Conservation (phyloP, 2,888 invertebrate genomes). For the Brachyopa scutellaris region DNA sequence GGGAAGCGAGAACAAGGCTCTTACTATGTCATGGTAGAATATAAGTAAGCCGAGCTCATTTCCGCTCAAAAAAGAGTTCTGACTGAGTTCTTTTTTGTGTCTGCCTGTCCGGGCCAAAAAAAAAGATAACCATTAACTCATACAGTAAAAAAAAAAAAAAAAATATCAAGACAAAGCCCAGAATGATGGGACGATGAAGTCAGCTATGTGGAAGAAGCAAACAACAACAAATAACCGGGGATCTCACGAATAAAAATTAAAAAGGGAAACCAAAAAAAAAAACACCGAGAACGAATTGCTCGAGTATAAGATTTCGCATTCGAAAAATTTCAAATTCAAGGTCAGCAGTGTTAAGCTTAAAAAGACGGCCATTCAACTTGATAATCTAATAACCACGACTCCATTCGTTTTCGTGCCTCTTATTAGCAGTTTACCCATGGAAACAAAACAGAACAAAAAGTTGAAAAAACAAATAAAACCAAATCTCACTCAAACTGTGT, state of each 20-base stretch:
- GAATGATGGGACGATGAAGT: conserved; percentile 58
- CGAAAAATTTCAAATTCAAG: conserved; percentile 78
- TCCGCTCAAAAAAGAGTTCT: conserved; percentile 48
- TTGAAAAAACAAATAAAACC: background rate
- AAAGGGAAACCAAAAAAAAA: conserved; percentile 43
- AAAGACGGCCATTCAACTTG: conserved; percentile 80
- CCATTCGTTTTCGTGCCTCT: conserved; percentile 57
- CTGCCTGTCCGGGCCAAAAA: conserved; percentile 22
- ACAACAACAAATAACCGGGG: conserved; percentile 15
- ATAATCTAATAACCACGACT: conserved; percentile 73
- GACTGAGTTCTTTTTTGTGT: conserved; percentile 10
- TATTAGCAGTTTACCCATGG: conserved; percentile 67
- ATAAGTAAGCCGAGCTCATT: conserved; percentile 53
- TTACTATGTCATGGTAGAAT: conserved; percentile 1
- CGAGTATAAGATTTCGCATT: conserved; percentile 56
- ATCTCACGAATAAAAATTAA: conserved; percentile 48
- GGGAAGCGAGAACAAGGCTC: too few species aligned
- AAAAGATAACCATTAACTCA: conserved; percentile 54
- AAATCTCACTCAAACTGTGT: conserved; percentile 3
- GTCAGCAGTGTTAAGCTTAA: conserved; percentile 76
- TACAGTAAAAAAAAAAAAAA: conserved; percentile 17
- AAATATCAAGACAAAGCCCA: conserved; percentile 46
- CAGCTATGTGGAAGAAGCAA: conserved; percentile 27
- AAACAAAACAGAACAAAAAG: conserved; percentile 30
- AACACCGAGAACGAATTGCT: conserved; percentile 13